phyloP scores from a whole-genome alignment of 2,113 vertebrate genomes.

The Phrynocephalus versicolor region DNA sequence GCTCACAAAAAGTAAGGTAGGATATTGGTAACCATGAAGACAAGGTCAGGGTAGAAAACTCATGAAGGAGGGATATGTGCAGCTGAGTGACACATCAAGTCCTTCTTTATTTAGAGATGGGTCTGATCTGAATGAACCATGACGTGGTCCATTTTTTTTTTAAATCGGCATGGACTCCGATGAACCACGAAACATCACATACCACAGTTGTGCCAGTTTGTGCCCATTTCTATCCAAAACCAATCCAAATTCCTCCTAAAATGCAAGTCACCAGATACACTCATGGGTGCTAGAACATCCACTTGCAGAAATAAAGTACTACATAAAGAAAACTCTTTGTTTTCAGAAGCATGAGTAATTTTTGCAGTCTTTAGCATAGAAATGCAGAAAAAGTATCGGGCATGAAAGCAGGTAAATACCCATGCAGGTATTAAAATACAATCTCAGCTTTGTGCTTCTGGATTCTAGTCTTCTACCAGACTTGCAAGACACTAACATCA shows the following conservation, averaged over 20 bases:
- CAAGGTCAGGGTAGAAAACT: too few relatives aligned
- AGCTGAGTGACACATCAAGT: too few relatives aligned
- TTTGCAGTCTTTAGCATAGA: neutral
- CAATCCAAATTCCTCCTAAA: neutral
- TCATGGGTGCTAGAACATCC: fast-evolving
- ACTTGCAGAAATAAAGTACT: neutral
- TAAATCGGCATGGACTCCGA: too few relatives aligned
- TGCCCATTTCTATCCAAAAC: too few relatives aligned
- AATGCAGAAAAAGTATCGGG: neutral
- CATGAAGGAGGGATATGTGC: too few relatives aligned
- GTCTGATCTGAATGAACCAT: too few relatives aligned
- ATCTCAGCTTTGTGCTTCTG: fast-evolving
- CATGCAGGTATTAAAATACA: neutral
- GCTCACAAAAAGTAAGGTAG: too few relatives aligned
- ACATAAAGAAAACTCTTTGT: neutral
- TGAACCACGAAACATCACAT: too few relatives aligned
- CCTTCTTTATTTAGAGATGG: too few relatives aligned
- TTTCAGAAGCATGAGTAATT: neutral
- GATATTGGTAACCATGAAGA: too few relatives aligned
- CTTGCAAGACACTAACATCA: neutral
- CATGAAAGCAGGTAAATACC: neutral
- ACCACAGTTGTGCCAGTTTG: too few relatives aligned
- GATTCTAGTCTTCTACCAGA: neutral
- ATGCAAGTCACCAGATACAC: neutral
- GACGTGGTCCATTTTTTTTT: too few relatives aligned